Evolutionary conservation across 1,140 invertebrate species (phyloP), one percentile per base, ranked within the genome.

Genomic region (Bombus superbus): DNA sequence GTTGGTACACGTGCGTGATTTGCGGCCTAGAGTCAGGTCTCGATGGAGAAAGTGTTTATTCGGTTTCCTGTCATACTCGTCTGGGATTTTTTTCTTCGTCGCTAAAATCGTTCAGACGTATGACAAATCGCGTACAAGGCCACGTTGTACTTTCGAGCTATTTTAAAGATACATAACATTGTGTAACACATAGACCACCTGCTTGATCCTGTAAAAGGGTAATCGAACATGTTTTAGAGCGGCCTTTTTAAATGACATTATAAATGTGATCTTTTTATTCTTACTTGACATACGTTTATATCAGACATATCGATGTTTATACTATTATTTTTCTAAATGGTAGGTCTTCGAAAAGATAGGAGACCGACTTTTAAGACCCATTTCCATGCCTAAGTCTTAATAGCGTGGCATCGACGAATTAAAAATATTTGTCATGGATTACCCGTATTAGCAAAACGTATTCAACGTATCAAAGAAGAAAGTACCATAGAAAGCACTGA

Each of bases 41-140:
- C 75, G 38, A 22, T 64, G 35, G 75, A 78, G 57, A 78, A 78
- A 78, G 75, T 79, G 59, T 77, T 77, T 32, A 62, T 42, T 77
- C 57, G 38, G 25, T 62, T 77, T n/a, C 35, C 25, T 69, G 13
- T 73, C 71, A 42, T 42, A 72, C 11, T 84, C 11, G 0, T 76
- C 47, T 15, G 4, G 10, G 5, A 62, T n/a, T n/a, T 75, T 53
- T 11, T 38, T 75, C 15, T 38, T 15, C 28, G 9, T 44, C 10
- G 42, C 8, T 73, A 11, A 18, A 47, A 74, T 47, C 11, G 18
- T 44, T 38, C n/a, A 28, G 42, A 25, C 6, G 0, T 15, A 75
- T 11, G 22, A 53, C 22, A 53, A 75, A 42, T 75, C 3, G 32
- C 59, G 9, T 15, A 22, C 47, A 53, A 53, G 47, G 47, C 18